Evolutionary conservation across 2,797 vertebrate species (phyloP).

Genomic region (Tadarida brasiliensis): DNA sequence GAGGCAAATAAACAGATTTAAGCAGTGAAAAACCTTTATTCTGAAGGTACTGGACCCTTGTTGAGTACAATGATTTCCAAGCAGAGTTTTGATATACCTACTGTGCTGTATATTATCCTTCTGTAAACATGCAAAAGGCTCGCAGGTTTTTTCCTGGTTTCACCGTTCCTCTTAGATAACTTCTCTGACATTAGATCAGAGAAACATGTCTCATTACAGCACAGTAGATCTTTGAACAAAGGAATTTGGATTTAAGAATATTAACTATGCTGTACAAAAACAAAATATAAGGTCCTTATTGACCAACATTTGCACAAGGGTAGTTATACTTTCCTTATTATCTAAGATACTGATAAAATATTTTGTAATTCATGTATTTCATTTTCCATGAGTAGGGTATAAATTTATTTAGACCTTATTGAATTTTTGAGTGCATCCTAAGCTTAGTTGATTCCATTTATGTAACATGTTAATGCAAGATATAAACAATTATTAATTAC

Average conservation of each 20-base stretch:
- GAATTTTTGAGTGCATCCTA: slow-evolving; percentile 47
- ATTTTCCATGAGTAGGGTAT: slow-evolving; percentile 11
- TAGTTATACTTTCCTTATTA: slow-evolving; percentile 33
- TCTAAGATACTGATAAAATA: slow-evolving; percentile 35
- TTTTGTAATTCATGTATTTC: slow-evolving; percentile 44
- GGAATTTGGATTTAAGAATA: slow-evolving; percentile 66
- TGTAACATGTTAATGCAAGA: slow-evolving; percentile 31
- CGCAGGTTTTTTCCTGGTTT: not conserved
- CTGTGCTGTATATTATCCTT: slow-evolving; percentile 60
- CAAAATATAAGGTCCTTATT: slow-evolving; percentile 26
- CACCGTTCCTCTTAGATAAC: slow-evolving; percentile 12
- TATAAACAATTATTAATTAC: slow-evolving; percentile 29
- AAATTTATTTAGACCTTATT: slow-evolving; percentile 57
- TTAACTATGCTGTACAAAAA: slow-evolving; percentile 24
- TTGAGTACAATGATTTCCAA: slow-evolving; percentile 44
- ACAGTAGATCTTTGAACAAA: slow-evolving; percentile 64
- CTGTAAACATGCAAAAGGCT: slow-evolving; percentile 47
- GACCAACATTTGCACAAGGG: not conserved
- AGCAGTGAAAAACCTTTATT: slow-evolving; percentile 58
- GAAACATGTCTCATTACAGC: slow-evolving; percentile 27
- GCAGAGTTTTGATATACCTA: slow-evolving; percentile 50
- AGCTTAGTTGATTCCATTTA: slow-evolving; percentile 42
- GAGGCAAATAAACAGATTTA: slow-evolving; percentile 42
- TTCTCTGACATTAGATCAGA: slow-evolving; percentile 67
- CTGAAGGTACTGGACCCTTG: not conserved